A percentile compares a stretch with the other conserved stretches of the same genome.
phyloP scores from a whole-genome alignment of 2,113 vertebrate genomes.

The Tonatia bakeri region DNA sequence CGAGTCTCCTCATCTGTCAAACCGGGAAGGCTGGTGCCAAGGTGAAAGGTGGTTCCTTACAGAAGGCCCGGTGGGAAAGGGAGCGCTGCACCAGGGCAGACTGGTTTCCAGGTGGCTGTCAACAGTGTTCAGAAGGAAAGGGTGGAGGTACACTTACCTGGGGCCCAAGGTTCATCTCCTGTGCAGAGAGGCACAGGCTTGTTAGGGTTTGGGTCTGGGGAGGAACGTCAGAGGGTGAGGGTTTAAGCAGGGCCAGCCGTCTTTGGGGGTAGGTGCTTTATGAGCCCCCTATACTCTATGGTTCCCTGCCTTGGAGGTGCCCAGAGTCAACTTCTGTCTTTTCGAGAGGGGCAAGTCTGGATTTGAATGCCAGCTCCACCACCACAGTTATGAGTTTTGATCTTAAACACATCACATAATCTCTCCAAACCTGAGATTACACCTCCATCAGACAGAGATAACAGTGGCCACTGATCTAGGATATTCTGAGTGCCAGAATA shows the following conservation, averaged over 20 bases:
- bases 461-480: background rate
- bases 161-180: background rate
- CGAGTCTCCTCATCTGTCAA: background rate
- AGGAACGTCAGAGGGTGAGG: background rate
- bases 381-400: background rate
- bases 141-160: background rate
- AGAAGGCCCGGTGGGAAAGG: background rate
- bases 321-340: background rate
- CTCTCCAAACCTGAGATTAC: background rate
- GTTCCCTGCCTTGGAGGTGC: background rate
- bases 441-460: background rate
- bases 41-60: background rate
- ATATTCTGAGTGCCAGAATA: background rate
- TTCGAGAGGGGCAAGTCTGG: background rate
- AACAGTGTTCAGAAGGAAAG: rapidly evolving
- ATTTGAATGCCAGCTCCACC: background rate
- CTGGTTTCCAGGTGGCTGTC: background rate
- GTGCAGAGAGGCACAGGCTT: background rate
- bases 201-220: background rate
- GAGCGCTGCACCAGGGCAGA: background rate
- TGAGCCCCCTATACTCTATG: background rate
- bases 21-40: background rate
- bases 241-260: background rate
- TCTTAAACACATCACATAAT: background rate
- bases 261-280: background rate